These are phyloP conservation scores for Anguilla obscura DNA, from an alignment of 2,797 vertebrate genomes.

Conservation along the genomic window DNA sequence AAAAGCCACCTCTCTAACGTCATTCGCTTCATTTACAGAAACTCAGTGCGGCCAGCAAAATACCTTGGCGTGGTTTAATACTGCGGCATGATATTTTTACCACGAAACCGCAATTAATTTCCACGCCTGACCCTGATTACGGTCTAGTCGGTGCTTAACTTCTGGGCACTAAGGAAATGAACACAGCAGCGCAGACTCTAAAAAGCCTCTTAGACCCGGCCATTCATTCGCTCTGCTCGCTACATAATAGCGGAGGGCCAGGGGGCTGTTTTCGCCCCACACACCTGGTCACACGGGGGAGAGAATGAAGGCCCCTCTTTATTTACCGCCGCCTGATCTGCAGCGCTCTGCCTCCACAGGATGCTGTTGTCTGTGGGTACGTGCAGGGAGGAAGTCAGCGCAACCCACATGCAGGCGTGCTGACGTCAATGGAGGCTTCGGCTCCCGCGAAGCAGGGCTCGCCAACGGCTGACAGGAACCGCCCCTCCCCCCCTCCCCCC, in stretches of 20 bases:
- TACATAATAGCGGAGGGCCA: not conserved
- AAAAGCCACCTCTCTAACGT: not conserved
- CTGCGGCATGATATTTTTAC: not conserved
- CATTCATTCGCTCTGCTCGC: not conserved
- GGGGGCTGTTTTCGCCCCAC: not conserved
- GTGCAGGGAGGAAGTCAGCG: slow-evolving; percentile 69
- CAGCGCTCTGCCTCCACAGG: slow-evolving; percentile 54
- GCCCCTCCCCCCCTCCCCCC: slow-evolving; percentile 36
- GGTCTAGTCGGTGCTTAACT: not conserved
- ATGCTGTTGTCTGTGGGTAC: slow-evolving; percentile 60
- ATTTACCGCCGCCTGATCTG: not conserved
- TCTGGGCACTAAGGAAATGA: not conserved
- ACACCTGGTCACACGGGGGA: not conserved
- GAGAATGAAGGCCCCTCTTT: not conserved
- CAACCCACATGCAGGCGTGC: slow-evolving; percentile 54
- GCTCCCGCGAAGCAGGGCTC: slow-evolving; percentile 63
- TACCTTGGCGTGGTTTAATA: not conserved
- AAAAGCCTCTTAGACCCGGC: not conserved
- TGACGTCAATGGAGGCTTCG: slow-evolving; percentile 73
- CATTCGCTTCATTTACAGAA: not conserved
- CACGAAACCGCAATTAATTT: not conserved
- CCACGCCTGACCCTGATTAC: not conserved
- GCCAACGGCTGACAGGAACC: slow-evolving; percentile 57
- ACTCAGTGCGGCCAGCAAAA: too few species aligned
- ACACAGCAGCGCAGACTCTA: not conserved